Base-by-base conservation (phyloP, 2,113 vertebrate genomes). In the Microcebus murinus region DNA sequence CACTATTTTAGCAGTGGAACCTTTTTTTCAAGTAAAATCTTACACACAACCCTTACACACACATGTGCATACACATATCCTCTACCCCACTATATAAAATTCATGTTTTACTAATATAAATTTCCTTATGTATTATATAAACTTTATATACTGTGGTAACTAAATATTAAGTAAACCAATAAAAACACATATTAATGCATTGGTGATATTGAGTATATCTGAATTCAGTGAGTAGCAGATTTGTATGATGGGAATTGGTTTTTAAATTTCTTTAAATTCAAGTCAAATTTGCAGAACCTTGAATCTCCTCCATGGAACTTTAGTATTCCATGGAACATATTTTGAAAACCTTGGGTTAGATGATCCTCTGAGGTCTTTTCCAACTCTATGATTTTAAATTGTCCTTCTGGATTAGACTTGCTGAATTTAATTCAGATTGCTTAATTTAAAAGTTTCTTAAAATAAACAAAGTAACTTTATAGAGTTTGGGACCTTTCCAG, bases 361-460 rank as follows among this genome's bases (percentile, higher is more conserved):
- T 80, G 45, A 48, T 76, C 90, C 77, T 90, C 68, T 76, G 48
- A 93, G 59, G 83, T 39, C 10, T 86, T 92, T 74, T 85, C 71
- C 29, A 96, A 25, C 34, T 93, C 57, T 83, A 23, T 80, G 70
- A 88, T 67, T 92, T 80, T 73, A 70, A 92, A 71, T 71, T 87
- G n/a, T 76, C 71, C 39, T 86, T 96, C 95, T 84, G 74, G 57
- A 67, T 95, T 88, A 82, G 68, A 70, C 31, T 91, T 94, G 8
- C 50, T 95, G 57, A 89, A 11, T 94, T 87, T 96, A 91, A 76
- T 83, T 95, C 50, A 76, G 68, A 83, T 91, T 93, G 39, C 52
- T 57, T 95, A 70, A 80, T 90, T 89, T 57, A 52, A 89, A 76
- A 89, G 4, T 95, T 89, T 96, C 89, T 95, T 93, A 94, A 97